Evolutionary conservation across 1,140 invertebrate genomes (phyloP).

Genomic region (Nixonia krombeini): DNA sequence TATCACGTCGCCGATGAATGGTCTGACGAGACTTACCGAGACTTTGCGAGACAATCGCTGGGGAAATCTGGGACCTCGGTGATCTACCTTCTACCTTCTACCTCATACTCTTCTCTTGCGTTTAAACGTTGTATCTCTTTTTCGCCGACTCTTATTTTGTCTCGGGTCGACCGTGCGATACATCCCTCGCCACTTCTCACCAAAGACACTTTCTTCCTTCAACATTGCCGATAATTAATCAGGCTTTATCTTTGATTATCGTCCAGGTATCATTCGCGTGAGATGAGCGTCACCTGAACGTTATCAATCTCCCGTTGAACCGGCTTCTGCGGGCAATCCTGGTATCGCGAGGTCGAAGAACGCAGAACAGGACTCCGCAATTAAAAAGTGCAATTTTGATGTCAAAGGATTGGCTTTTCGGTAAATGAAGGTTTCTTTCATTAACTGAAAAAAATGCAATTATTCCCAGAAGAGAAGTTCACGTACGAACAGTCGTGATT

Average conservation of each 20-base stretch:
- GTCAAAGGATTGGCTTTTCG: no score
- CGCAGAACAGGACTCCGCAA: no score
- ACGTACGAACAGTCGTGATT: constrained; percentile 7
- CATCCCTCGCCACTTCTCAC: constrained; percentile 19
- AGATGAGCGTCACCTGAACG: no score
- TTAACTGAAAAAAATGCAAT: no score
- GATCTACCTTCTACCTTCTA: constrained; percentile 49
- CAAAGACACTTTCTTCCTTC: constrained; percentile 22
- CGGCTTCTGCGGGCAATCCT: no score
- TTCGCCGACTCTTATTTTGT: constrained; percentile 46
- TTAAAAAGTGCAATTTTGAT: no score
- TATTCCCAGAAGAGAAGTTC: no score
- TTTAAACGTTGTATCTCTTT: constrained; percentile 42
- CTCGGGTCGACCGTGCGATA: constrained; percentile 30
- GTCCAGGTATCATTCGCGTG: no score
- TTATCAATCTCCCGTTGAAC: no score
- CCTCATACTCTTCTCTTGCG: constrained; percentile 45
- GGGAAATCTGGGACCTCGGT: constrained; percentile 67
- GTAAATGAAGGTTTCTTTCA: no score
- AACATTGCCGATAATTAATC: neutral
- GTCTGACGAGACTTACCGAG: constrained; percentile 67
- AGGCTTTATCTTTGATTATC: no score
- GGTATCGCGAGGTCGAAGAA: no score
- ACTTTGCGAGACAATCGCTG: constrained; percentile 70
- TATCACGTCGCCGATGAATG: constrained; percentile 70